phyloP scores from a whole-genome alignment of 2,888 invertebrate species.

The Halictus ligatus region DNA sequence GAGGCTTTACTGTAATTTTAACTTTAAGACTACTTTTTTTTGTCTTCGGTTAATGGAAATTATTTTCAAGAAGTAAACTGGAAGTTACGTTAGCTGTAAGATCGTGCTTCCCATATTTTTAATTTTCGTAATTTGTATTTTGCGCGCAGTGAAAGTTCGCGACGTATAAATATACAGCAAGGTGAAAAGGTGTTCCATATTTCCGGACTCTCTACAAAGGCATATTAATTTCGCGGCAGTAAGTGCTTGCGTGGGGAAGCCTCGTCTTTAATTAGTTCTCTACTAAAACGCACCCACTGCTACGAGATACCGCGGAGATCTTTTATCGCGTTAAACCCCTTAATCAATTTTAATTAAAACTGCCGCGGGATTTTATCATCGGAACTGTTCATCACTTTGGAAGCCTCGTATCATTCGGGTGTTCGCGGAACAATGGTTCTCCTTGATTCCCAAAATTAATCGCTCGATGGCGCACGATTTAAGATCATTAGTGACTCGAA shows the following conservation, averaged over 20 bases:
- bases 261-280: conserved; percentile 33
- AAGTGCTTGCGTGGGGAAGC: not conserved
- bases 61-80: not conserved
- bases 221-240: not conserved
- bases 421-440: conserved; percentile 1
- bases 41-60: not conserved
- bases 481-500: not conserved
- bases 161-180: not conserved
- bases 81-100: not conserved
- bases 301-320: not conserved
- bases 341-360: conserved; percentile 48
- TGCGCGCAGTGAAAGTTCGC: not conserved
- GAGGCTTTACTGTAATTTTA: not conserved
- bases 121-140: not conserved
- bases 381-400: not conserved
- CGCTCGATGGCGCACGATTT: not conserved
- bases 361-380: not conserved
- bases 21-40: not conserved
- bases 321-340: conserved; percentile 14
- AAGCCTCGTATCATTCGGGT: not conserved
- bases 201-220: not conserved
- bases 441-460: conserved; percentile 14
- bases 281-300: not conserved
- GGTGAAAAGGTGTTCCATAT: not conserved
- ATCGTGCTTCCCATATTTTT: not conserved